Base-by-base conservation (phyloP, 2,888 invertebrate species). In the Rotaria sp. region DNA sequence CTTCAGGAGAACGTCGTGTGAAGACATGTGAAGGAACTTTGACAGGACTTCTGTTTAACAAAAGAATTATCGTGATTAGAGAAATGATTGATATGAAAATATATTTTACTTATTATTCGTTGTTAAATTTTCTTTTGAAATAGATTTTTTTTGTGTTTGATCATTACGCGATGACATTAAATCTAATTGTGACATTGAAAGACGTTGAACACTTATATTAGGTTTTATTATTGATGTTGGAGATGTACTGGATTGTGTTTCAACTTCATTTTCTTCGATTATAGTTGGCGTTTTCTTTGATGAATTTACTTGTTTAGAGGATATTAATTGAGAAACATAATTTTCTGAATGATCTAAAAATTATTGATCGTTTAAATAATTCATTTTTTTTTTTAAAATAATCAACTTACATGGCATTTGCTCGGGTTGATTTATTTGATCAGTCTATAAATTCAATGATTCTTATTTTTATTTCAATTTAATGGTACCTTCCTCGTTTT, bases 1-100 rank as follows among this genome's bases (percentile, higher is more conserved):
- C 96, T 0, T 96, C 96, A 0, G 96, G 96, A 0, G n/a, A 94
- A 92, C 91, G 91, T 52, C 90, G 90, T 1, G 89, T 89, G 2
- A 89, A 88, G 13, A 67, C 35, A 38, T 67, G 35, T 30, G 67
- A 67, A 11, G 67, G 26, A 38, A 67, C 67, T 67, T 67, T 67
- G 15, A 59, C 30, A n/a, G 13, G 11, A 59, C n/a, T 0, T 59
- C 13, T 59, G n/a, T n/a, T n/a, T 4, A 57, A n/a, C n/a, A 10
- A n/a, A 13, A 52, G 13, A 18, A 57, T n/a, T 45, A 45, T 8
- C 13, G 13, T 45, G 8, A 45, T 11, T 45, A 4, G 30, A 35
- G 15, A 67, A 18, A 67, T 26, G 30, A 5, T 18, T 67, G 15
- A 2, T 15, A 67, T 30, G 15, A 30, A 18, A 30, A 21, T 15